Percentiles rank a stretch among this genome's conserved stretches.
These are phyloP conservation scores for Synodontis membranacea DNA, from an alignment of 2,113 vertebrate genomes.

Conservation along the genomic window DNA sequence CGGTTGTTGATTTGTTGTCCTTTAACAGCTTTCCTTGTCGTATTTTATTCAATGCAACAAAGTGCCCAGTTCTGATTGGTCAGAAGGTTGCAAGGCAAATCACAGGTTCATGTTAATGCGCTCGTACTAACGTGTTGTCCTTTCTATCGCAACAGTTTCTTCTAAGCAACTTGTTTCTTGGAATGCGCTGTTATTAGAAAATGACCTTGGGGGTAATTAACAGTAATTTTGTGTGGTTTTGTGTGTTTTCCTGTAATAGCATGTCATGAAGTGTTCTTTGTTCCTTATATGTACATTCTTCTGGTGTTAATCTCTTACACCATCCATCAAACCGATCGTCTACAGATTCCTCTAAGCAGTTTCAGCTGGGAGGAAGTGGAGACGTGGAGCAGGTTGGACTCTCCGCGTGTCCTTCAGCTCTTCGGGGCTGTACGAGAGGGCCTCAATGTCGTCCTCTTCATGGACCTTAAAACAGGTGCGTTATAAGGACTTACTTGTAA, in stretches of 20 bases:
- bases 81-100: no score
- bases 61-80: not conserved
- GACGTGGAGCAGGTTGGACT: constrained; percentile 79
- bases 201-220: not conserved
- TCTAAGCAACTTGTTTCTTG: no score
- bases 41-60: not conserved
- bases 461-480: constrained; percentile 90
- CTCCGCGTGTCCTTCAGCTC: constrained; percentile 84
- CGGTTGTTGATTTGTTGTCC: not conserved
- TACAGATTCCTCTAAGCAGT: constrained; percentile 81
- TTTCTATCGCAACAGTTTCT: no score
- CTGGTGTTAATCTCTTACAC: not conserved
- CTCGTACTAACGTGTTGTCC: no score
- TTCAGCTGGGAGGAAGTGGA: constrained; percentile 87
- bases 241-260: not conserved
- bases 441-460: constrained; percentile 86
- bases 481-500: not conserved
- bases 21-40: not conserved
- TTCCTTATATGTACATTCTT: not conserved
- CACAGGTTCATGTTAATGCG: no score
- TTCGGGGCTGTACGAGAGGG: constrained; percentile 90
- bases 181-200: not conserved
- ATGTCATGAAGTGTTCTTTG: not conserved
- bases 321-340: not conserved
- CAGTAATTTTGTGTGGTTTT: not conserved